phyloP scores from a whole-genome alignment of 1,140 invertebrate species.

The Zelostemma sp. region DNA sequence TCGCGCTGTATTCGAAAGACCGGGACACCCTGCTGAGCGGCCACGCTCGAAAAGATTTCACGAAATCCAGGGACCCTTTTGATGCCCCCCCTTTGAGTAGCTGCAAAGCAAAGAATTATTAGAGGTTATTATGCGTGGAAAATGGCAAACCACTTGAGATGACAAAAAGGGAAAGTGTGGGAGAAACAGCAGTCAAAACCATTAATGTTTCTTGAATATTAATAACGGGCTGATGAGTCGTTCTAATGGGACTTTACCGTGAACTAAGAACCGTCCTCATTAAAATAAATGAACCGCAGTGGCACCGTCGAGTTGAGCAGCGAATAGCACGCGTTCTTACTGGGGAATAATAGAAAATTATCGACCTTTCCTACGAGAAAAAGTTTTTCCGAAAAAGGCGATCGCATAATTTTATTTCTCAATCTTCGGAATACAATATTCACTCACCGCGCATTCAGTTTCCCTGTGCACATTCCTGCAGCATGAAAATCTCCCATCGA shows the following conservation, averaged over 20 bases:
- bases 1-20: constrained; percentile 10
- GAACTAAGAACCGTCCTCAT: background rate
- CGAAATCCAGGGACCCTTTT: background rate
- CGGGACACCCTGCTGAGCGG: constrained; percentile 1
- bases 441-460: background rate
- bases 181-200: background rate
- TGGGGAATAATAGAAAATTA: too few species aligned
- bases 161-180: background rate
- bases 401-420: background rate
- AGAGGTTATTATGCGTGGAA: constrained; percentile 43
- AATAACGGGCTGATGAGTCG: constrained; percentile 20
- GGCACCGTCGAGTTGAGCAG: too few species aligned
- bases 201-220: constrained; percentile 1
- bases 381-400: too few species aligned
- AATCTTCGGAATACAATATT: background rate
- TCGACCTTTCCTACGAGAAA: too few species aligned
- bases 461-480: too few species aligned
- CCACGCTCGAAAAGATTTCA: background rate
- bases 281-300: background rate
- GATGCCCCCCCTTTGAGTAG: background rate
- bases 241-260: constrained; percentile 20
- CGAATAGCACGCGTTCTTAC: too few species aligned
- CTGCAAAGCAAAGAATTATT: constrained; percentile 29
- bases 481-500: too few species aligned
- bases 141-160: constrained; percentile 8